phyloP scores from a whole-genome alignment of 2,113 vertebrate species.

The Garra rufa region DNA sequence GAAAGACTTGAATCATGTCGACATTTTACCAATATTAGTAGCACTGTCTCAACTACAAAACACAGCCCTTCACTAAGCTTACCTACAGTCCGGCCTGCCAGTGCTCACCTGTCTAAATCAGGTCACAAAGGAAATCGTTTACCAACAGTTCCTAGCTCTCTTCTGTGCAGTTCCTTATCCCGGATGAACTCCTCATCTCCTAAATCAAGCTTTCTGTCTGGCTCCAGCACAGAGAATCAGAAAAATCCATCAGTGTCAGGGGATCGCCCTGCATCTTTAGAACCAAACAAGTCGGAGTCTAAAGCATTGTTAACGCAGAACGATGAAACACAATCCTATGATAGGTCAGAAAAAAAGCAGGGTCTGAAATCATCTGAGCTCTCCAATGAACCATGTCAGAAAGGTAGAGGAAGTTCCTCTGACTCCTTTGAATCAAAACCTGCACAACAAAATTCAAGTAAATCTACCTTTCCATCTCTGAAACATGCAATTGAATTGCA shows the following conservation, averaged over 20 bases:
- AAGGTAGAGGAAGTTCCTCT: neutral
- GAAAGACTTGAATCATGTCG: conserved; percentile 33
- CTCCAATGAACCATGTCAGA: neutral
- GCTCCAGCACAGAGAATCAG: conserved; percentile 5
- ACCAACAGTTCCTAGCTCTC: conserved; percentile 50
- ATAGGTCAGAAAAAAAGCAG: neutral
- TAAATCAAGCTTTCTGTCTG: conserved; percentile 31
- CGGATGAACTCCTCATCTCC: conserved; percentile 48
- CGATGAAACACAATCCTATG: neutral
- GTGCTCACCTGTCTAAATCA: neutral
- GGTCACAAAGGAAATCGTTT: conserved; percentile 13
- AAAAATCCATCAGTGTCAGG: neutral
- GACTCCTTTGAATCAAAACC: neutral
- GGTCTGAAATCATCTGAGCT: neutral
- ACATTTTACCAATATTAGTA: neutral
- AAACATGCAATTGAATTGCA: neutral
- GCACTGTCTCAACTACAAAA: neutral
- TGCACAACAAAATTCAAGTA: neutral
- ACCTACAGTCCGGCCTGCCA: conserved; percentile 47
- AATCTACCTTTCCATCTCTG: neutral
- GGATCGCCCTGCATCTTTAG: neutral
- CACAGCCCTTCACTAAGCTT: neutral
- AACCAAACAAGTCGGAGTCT: neutral
- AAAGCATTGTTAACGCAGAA: neutral
- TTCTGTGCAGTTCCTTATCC: conserved; percentile 52